Conservation (phyloP, 2,797 vertebrate genomes). For the Melopsittacus undulatus region DNA sequence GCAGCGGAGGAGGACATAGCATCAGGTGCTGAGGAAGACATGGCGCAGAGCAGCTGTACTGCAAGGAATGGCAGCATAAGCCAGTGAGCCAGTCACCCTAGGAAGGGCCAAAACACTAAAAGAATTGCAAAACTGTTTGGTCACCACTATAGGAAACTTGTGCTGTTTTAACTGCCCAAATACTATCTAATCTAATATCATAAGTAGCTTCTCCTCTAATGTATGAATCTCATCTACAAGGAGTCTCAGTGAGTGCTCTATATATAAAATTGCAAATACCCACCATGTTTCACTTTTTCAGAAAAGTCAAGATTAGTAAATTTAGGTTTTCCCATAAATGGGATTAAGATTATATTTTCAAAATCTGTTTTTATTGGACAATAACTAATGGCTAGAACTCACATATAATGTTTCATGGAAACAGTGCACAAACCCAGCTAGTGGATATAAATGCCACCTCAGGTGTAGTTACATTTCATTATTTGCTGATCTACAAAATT, state of each 20-base stretch:
- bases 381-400: background rate
- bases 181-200: too few relatives aligned
- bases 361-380: background rate
- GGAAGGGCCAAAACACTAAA: background rate
- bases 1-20: background rate
- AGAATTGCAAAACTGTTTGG: too few relatives aligned
- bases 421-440: background rate
- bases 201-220: background rate
- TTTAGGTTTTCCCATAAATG: background rate
- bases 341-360: background rate
- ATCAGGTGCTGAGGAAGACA: background rate
- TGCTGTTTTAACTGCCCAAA: too few relatives aligned
- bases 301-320: background rate
- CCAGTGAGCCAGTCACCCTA: fast-evolving
- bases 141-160: too few relatives aligned
- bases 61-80: background rate
- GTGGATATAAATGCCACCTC: background rate
- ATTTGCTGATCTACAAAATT: background rate
- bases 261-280: background rate
- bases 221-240: background rate
- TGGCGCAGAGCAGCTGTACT: background rate
- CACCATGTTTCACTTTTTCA: background rate
- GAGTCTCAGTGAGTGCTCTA: background rate
- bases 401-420: fast-evolving
- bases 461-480: background rate